Evolutionary conservation across 92 coral and sea anemone genomes (phyloP), one percentile per base, ranked within the genome.

Genomic region (Parazoanthus atlanticus): DNA sequence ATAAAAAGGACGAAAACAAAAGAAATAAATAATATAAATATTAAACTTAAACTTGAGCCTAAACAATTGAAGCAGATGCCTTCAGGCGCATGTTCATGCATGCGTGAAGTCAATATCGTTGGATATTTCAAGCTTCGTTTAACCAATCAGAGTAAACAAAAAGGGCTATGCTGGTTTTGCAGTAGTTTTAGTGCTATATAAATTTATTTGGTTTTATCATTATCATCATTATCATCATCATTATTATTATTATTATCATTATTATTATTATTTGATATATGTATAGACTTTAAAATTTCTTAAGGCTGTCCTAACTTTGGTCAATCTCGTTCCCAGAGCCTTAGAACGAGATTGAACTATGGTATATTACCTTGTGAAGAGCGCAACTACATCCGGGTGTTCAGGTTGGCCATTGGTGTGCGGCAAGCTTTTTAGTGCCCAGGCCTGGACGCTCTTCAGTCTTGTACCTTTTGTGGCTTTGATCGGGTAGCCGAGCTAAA

Each of bases 321-420:
- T 25, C 8, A 21, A 28, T 67, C 9, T 6, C 69, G 23, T 61
- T 73, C 16, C 31, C 10, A 73, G 11, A 30, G 2, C 33, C 3
- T 17, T 13, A 5, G 7, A 74, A 13, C 10, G 38, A 23, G 34
- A 43, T 43, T n/a, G 46, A 78, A 15, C 11, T 0, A 23, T 40
- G 1, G 17, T 41, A 32, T 43, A 40, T 66, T 66, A 74, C 89
- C 76, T 91, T 16, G 94, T 91, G 52, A 89, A 70, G 32, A 91
- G 88, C 5, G 90, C 75, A 19, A 86, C 90, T 1, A 77, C 92
- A 89, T 91, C 94, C 56, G 94, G 87, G 47, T 91, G 94, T 32
- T 25, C 88, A 15, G 90, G 85, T 1, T 80, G 69, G 25, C 74
- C 66, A 81, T 91, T 88, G 21, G 36, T 47, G 25, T 61, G 54